Evolutionary conservation across 1,140 invertebrate genomes (phyloP), one percentile per base, ranked within the genome.

Genomic region (Thaumetopoea pityocampa): DNA sequence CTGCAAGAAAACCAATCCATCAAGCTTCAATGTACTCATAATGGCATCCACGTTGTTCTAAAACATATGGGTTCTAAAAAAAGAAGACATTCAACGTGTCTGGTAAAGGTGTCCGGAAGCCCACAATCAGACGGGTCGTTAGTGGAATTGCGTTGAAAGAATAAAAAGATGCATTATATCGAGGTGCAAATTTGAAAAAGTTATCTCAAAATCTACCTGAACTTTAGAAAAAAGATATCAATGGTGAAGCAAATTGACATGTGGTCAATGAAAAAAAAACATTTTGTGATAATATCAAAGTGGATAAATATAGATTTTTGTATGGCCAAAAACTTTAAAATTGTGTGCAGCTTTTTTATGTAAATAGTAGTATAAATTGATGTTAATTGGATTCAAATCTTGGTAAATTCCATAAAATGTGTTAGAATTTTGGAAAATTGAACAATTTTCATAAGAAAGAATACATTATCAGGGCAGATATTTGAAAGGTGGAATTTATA

Each of bases 141-240:
- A 76, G 62, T 41, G 32, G 62, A 70, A 71, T 67, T 73, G 55
- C 51, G 43, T 63, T 58, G 68, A 70, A 60, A 47, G 49, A 53
- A 50, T 63, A 71, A 74, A 73, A 76, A 67, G 32, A 26, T 45
- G 37, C 46, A 65, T 65, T 47, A 51, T 45, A 64, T 47, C 38
- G 46, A 50, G 62, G 67, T 74, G 69, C 66, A 62, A 78, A 78
- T 70, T 69, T 45, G 47, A 63, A 71, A 70, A 64, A 46, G 38
- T 37, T 35, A 33, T 30, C 30, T 45, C 20, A 32, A 32, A 19
- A 45, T 44, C 51, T 64, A 50, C 56, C 57, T 69, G 51, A n/a
- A n/a, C n/a, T 43, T 37, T 17, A 15, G 40, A 23, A 64, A 68
- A 58, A 67, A 55, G 32, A 15, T 47, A 61, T 67, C 56, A 68